These are phyloP conservation scores for Aleiodes alternator DNA, from an alignment of 2,888 invertebrate genomes.

Conservation along the genomic window DNA sequence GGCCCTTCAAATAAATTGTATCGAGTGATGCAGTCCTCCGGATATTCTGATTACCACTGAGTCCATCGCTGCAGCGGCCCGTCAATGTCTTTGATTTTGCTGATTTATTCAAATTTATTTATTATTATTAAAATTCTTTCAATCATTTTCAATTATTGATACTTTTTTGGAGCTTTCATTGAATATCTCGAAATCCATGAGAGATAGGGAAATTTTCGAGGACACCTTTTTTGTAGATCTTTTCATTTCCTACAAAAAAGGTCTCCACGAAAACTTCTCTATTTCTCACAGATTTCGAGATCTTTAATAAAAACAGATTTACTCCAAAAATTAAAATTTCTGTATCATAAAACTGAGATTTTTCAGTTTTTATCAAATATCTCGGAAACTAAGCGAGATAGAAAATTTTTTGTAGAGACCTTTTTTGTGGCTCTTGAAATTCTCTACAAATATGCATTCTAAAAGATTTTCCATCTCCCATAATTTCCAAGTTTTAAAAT, in stretches of 20 bases:
- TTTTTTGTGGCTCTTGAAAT: no score
- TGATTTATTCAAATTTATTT: constrained; percentile 55
- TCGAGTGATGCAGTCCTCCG: constrained; percentile 88
- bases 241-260: background rate
- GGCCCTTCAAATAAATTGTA: constrained; percentile 86
- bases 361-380: no score
- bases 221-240: background rate
- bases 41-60: constrained; percentile 80
- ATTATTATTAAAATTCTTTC: background rate
- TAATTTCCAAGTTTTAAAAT: no score
- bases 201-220: background rate
- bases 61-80: constrained; percentile 76
- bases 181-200: background rate
- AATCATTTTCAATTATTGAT: background rate
- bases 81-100: constrained; percentile 78
- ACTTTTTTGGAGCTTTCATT: background rate
- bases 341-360: no score
- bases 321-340: no score
- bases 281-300: background rate
- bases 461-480: background rate
- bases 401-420: no score
- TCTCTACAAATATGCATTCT: no score
- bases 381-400: no score
- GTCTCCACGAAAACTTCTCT: background rate
- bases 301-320: no score